Evolutionary conservation across 2,797 vertebrate species (phyloP).

Genomic region (Pachyuromys duprasi): DNA sequence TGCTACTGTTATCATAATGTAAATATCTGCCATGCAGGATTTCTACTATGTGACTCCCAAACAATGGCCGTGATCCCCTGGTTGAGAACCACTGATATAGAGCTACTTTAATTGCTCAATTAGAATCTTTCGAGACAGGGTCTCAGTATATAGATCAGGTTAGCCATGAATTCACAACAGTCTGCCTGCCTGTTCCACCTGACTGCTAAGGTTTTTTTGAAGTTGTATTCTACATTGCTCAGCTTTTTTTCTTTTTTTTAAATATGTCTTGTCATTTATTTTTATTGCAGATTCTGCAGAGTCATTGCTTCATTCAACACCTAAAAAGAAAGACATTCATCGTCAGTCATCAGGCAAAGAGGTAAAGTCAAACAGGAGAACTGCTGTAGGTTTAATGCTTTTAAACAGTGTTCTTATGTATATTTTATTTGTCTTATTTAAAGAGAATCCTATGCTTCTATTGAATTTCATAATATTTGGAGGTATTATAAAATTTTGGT

Average conservation of each 20-base stretch:
- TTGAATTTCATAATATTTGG: constrained; percentile 35
- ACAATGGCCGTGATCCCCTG: too few relatives aligned
- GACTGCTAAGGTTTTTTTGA: not conserved
- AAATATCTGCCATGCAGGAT: not conserved
- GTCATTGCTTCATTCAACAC: constrained; percentile 64
- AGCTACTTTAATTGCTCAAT: constrained; percentile 29
- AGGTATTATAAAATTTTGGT: constrained; percentile 16
- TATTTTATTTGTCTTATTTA: constrained; percentile 50
- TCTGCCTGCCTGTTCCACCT: not conserved
- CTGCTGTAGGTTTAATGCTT: not conserved
- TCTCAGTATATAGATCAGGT: not conserved
- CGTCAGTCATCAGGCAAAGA: not conserved
- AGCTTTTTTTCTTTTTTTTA: not conserved
- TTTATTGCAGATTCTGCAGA: constrained; percentile 71
- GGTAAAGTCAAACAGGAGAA: constrained; percentile 74
- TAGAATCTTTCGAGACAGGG: not conserved
- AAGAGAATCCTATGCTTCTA: constrained; percentile 19
- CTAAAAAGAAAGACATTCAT: not conserved
- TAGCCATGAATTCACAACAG: not conserved
- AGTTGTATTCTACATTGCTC: not conserved
- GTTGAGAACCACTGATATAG: not conserved
- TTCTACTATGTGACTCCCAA: not conserved
- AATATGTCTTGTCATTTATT: constrained; percentile 75
- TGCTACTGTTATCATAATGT: not conserved
- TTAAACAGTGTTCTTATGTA: not conserved